phyloP scores from a whole-genome alignment of 1,140 invertebrate genomes.

The Papilio helenus region DNA sequence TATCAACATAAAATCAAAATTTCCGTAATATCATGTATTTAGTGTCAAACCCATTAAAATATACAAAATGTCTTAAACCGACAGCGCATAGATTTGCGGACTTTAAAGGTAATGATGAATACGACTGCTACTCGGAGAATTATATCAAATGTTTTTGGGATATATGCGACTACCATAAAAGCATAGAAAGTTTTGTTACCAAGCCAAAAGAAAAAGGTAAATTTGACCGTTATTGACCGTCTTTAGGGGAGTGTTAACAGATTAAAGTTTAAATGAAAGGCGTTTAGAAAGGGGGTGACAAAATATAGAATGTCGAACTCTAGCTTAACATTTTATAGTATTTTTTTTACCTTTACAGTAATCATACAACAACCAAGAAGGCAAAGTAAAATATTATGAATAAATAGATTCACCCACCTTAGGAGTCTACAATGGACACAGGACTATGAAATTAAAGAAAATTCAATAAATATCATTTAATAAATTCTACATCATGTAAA shows the following conservation, averaged over 20 bases:
- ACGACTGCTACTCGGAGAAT: slow-evolving; percentile 63
- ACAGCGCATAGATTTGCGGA: slow-evolving; percentile 51
- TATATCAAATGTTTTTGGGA: slow-evolving; percentile 73
- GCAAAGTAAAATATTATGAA: slow-evolving; percentile 36
- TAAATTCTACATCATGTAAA: slow-evolving; percentile 57
- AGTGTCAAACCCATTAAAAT: slow-evolving; percentile 45
- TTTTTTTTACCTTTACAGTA: slow-evolving; percentile 53
- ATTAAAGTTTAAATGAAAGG: too few relatives aligned
- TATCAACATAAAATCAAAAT: slow-evolving; percentile 30
- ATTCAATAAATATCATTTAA: slow-evolving; percentile 48
- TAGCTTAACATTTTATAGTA: background rate
- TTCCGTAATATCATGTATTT: slow-evolving; percentile 47
- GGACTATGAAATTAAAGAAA: slow-evolving; percentile 40
- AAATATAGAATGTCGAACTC: background rate
- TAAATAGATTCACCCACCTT: slow-evolving; percentile 20
- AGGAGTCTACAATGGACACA: slow-evolving; percentile 32
- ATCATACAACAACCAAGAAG: slow-evolving; percentile 58
- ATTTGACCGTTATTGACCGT: background rate
- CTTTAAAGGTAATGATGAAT: slow-evolving; percentile 56
- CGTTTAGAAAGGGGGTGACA: background rate
- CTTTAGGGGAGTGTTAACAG: background rate
- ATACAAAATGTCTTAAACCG: slow-evolving; percentile 56
- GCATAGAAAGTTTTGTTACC: slow-evolving; percentile 50
- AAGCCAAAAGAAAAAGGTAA: slow-evolving; percentile 52
- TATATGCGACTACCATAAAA: slow-evolving; percentile 65